Evolutionary conservation across 2,797 vertebrate genomes (phyloP), one percentile per base, ranked within the genome.

Genomic region (Scarus forsteni): DNA sequence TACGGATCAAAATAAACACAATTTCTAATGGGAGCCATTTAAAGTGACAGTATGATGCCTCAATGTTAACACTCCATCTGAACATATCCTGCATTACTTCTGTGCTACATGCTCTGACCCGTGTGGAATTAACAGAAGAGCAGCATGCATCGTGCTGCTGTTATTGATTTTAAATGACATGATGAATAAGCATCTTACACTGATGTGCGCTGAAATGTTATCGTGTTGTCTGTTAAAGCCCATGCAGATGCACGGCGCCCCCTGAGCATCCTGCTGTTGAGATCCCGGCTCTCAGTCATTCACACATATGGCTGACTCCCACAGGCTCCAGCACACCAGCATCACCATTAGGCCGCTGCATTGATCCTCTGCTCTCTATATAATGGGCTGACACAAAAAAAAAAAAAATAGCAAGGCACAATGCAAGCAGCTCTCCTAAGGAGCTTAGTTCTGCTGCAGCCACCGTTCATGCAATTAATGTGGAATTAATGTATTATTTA

Each of bases 401-500:
- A 16, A 15, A 42, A 40, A 42, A 11, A 42, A 42, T 3, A 42
- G 11, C 10, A 27, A 1, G 27, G 18, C 72, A 86, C 84, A 83
- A 79, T 80, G 75, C 76, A 55, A 66, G 77, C 69, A 70, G 75
- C 78, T 79, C 64, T 50, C 62, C 66, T 79, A 85, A 89, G 83
- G 75, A 86, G 85, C 85, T 88, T 84, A 82, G 77, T 77, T 76
- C 80, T 76, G 85, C 84, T 73, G 75, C 80, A 75, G 84, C 73
- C 84, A 67, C 49, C 56, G 84, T 79, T 84, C 78, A 84, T 81
- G 85, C 88, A 89, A 79, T 86, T 82, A 88, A 89, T 86, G 84
- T 80, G 78, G 88, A 89, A 79, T 86, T 82, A 88, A 89, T 86
- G 84, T 80, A 79, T 89, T 91, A 89, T 92, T 91, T 80, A 76